A percentile compares a stretch with the other conserved stretches of the same genome.
These are phyloP conservation scores for Cheilosia impressa DNA, from an alignment of 2,888 invertebrate species.

Conservation along the genomic window DNA sequence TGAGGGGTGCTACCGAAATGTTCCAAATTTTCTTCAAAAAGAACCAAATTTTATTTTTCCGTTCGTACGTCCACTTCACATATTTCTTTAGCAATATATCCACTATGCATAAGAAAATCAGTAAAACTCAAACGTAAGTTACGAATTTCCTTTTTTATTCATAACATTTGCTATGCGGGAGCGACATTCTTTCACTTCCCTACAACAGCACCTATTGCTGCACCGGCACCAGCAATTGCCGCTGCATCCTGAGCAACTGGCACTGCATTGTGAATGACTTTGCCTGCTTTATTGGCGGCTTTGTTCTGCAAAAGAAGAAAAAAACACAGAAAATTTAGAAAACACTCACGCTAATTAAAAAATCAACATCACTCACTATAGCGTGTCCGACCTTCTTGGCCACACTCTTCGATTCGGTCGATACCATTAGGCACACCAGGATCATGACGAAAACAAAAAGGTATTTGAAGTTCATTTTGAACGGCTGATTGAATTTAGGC, in stretches of 20 bases:
- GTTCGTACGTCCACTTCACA: too few species aligned
- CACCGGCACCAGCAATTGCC: conserved; percentile 51
- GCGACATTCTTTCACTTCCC: conserved; percentile 29
- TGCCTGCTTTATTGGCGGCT: conserved; percentile 45
- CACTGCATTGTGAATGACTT: conserved; percentile 50
- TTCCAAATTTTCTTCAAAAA: too few species aligned
- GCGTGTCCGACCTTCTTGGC: conserved; percentile 59
- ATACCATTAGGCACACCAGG: conserved; percentile 48
- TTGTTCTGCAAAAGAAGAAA: conserved; percentile 23
- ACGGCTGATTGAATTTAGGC: not conserved
- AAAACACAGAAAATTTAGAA: not conserved
- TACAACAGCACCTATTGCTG: conserved; percentile 60
- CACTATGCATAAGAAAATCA: too few species aligned
- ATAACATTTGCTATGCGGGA: not conserved
- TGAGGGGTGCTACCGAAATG: too few species aligned
- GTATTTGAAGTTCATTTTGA: conserved; percentile 63
- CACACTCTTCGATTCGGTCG: conserved; percentile 31
- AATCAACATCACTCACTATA: conserved; percentile 33
- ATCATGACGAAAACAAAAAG: conserved; percentile 51
- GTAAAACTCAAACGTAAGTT: too few species aligned
- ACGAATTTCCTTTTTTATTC: conserved; percentile 8
- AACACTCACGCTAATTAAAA: not conserved
- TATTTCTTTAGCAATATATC: too few species aligned
- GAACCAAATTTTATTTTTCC: too few species aligned
- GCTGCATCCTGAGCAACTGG: conserved; percentile 62